A percentile compares a stretch with the other conserved stretches of the same genome.
phyloP scores from a whole-genome alignment of 2,113 vertebrate genomes.

The Petroica traversi region DNA sequence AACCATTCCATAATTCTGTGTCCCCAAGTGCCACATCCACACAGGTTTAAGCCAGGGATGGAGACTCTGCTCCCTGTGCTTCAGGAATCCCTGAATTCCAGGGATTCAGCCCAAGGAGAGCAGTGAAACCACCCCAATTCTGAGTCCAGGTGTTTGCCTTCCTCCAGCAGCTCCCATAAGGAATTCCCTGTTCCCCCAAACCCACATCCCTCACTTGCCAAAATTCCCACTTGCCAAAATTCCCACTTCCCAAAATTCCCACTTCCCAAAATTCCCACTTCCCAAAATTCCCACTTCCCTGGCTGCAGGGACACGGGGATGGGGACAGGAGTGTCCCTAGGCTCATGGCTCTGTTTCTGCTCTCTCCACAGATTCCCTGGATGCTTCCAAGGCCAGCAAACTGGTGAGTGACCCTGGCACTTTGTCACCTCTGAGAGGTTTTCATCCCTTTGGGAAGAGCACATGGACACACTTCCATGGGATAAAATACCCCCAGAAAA shows the following conservation, averaged over 20 bases:
- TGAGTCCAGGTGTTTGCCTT: not conserved
- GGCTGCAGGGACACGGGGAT: not conserved
- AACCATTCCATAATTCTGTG: not conserved
- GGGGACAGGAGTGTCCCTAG: not conserved
- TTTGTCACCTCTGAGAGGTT: not conserved
- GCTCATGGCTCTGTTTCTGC: not conserved
- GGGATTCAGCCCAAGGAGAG: not conserved
- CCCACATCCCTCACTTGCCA: not conserved
- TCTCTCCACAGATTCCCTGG: not conserved
- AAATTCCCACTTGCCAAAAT: not conserved
- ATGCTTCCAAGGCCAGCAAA: not conserved
- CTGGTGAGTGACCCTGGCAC: not conserved
- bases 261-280: not conserved
- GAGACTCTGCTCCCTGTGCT: not conserved
- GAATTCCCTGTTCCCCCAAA: not conserved
- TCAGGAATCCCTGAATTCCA: not conserved
- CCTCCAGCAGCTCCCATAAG: not conserved
- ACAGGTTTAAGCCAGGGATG: accelerated
- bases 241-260: not conserved
- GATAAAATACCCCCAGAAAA: accelerated
- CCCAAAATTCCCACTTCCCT: not conserved
- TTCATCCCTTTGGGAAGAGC: not conserved
- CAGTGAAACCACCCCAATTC: not conserved
- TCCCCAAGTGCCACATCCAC: not conserved
- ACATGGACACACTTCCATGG: accelerated